These are phyloP conservation scores for Zelleria hepariella DNA, from an alignment of 2,888 invertebrate genomes.

Conservation along the genomic window DNA sequence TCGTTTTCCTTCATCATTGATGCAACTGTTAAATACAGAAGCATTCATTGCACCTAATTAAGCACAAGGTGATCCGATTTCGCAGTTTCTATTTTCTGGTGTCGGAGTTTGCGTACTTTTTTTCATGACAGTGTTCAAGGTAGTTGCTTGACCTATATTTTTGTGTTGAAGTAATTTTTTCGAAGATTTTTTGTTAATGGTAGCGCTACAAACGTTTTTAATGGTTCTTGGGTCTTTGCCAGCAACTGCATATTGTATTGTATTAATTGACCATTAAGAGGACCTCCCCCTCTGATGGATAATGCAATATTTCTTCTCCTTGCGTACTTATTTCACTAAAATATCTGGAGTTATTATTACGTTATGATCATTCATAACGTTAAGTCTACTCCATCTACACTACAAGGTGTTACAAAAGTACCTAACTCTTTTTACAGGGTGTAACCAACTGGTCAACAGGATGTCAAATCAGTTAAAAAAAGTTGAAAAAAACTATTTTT, in stretches of 20 bases:
- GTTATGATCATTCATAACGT: too few relatives aligned
- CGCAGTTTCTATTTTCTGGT: constrained; percentile 24
- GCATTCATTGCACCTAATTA: constrained; percentile 35
- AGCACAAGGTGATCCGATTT: constrained; percentile 40
- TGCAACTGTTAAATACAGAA: background rate
- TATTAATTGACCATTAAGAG: background rate
- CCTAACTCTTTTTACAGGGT: too few relatives aligned
- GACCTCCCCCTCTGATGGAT: background rate
- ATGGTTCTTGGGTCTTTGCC: background rate
- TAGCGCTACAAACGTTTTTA: background rate
- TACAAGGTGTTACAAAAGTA: too few relatives aligned
- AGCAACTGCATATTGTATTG: background rate
- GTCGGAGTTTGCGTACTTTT: constrained; percentile 26
- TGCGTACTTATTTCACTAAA: background rate
- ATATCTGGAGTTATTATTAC: too few relatives aligned
- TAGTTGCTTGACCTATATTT: constrained; percentile 40
- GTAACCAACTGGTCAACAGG: too few relatives aligned
- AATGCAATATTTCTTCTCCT: background rate
- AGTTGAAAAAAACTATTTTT: too few relatives aligned
- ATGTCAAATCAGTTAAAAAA: too few relatives aligned
- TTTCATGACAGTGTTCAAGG: constrained; percentile 33
- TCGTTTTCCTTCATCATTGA: constrained; percentile 8
- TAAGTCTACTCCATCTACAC: too few relatives aligned
- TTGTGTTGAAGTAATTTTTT: constrained; percentile 13
- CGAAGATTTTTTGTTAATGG: background rate